Evolutionary conservation across 2,797 vertebrate genomes (phyloP).

Genomic region (Toxotes lorentzi): DNA sequence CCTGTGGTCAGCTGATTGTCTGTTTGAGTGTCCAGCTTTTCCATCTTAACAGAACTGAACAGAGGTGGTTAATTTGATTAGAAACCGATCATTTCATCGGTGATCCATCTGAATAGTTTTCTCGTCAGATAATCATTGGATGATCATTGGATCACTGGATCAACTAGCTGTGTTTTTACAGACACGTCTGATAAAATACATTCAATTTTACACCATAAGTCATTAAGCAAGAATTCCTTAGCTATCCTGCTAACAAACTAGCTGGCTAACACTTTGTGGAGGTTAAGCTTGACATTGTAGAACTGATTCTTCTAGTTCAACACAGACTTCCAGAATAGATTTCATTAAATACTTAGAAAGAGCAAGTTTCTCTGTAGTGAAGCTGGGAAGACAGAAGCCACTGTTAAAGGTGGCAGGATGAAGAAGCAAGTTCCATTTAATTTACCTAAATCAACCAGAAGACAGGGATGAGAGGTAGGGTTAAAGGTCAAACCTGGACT

Average conservation of each 20-base stretch:
- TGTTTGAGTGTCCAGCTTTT: not conserved
- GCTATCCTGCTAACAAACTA: not conserved
- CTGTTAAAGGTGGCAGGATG: not conserved
- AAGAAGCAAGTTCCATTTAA: not conserved
- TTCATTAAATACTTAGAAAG: not conserved
- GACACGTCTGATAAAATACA: not conserved
- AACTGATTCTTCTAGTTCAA: not conserved
- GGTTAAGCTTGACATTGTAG: not conserved
- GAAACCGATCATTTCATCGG: not conserved
- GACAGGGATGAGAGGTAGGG: not conserved
- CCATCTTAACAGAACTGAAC: not conserved
- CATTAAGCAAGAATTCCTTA: not conserved
- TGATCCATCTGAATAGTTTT: not conserved
- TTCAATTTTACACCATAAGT: not conserved
- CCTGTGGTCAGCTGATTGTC: conserved; percentile 1
- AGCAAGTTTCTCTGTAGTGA: not conserved
- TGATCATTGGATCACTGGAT: not conserved
- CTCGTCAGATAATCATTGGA: conserved; percentile 1
- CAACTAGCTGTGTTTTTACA: not conserved
- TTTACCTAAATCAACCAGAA: not conserved
- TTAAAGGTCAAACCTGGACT: not conserved
- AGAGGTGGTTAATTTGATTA: not conserved
- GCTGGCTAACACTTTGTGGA: not conserved
- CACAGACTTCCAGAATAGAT: not conserved
- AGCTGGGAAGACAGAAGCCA: not conserved